Evolutionary conservation across 1,140 invertebrate species (phyloP).

Genomic region (Hypsibius dujardini): DNA sequence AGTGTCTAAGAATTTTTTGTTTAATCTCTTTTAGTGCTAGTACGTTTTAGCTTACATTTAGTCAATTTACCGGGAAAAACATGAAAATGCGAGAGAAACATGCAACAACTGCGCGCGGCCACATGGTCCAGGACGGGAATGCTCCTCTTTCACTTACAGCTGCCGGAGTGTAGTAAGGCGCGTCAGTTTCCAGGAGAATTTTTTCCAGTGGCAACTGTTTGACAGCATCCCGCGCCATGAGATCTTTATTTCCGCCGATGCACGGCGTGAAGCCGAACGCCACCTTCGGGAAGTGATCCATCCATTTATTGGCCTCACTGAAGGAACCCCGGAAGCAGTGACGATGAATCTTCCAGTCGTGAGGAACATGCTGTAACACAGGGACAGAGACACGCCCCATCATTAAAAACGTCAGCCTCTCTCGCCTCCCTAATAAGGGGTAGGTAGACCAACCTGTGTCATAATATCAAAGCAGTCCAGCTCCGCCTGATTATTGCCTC

Average conservation of each 20-base stretch:
- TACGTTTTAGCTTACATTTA: too few relatives aligned
- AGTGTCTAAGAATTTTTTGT: too few relatives aligned
- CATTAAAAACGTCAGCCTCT: not conserved
- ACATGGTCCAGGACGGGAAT: too few relatives aligned
- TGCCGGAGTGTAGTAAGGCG: constrained; percentile 32
- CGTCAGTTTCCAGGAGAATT: constrained; percentile 37
- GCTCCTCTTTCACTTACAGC: too few relatives aligned
- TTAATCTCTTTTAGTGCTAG: too few relatives aligned
- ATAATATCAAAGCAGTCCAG: constrained; percentile 28
- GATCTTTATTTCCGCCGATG: constrained; percentile 31
- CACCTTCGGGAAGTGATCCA: constrained; percentile 33
- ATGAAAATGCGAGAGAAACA: too few relatives aligned
- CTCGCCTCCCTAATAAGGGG: too few relatives aligned
- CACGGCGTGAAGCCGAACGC: constrained; percentile 36
- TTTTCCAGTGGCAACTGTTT: constrained; percentile 32
- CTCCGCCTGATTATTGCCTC: not conserved
- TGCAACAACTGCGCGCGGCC: too few relatives aligned
- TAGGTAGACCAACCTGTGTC: constrained; percentile 28
- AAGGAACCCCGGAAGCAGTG: constrained; percentile 36
- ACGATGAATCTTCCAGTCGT: constrained; percentile 34
- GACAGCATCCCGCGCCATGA: constrained; percentile 26
- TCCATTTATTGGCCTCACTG: constrained; percentile 30
- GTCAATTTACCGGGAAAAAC: too few relatives aligned
- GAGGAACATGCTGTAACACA: constrained; percentile 29
- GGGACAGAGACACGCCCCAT: constrained; percentile 19